Percentiles rank a stretch among this genome's conserved stretches.
Conservation (phyloP, 2,797 vertebrate genomes). For the Poecilia velifera region DNA sequence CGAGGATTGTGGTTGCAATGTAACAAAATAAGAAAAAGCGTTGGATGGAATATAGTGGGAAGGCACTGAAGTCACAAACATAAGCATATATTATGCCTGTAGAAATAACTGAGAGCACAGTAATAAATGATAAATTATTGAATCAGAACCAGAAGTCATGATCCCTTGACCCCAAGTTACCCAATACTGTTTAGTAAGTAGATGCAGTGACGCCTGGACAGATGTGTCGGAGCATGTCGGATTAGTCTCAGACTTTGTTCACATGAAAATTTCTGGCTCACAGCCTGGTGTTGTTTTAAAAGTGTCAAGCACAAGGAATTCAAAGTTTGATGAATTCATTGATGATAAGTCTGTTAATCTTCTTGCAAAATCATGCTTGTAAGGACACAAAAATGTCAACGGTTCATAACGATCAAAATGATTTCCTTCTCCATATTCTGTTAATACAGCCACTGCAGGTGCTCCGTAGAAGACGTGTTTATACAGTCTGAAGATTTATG, state of each 20-base stretch:
- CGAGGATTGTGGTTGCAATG: background rate
- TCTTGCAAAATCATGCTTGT: background rate
- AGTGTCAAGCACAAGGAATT: background rate
- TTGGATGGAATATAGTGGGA: background rate
- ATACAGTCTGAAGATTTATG: background rate
- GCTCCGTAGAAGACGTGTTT: background rate
- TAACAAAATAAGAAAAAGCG: background rate
- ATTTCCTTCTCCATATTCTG: background rate
- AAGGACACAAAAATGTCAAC: background rate
- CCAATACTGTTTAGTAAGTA: constrained; percentile 9
- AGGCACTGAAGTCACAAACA: background rate
- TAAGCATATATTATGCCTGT: background rate
- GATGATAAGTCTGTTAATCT: background rate
- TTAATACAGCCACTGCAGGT: background rate
- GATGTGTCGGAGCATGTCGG: constrained; percentile 48
- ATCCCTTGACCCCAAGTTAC: background rate
- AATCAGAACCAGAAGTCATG: background rate
- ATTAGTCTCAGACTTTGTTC: background rate
- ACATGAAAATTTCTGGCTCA: constrained; percentile 2
- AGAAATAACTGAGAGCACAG: background rate
- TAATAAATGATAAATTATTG: background rate
- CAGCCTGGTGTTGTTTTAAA: background rate
- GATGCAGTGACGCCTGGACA: constrained; percentile 1
- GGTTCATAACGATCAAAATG: background rate
- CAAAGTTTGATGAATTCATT: background rate